A percentile compares a stretch with the other conserved stretches of the same genome.
These are phyloP conservation scores for Brachyrhaphis roseni DNA, from an alignment of 2,797 vertebrate genomes.

Conservation along the genomic window DNA sequence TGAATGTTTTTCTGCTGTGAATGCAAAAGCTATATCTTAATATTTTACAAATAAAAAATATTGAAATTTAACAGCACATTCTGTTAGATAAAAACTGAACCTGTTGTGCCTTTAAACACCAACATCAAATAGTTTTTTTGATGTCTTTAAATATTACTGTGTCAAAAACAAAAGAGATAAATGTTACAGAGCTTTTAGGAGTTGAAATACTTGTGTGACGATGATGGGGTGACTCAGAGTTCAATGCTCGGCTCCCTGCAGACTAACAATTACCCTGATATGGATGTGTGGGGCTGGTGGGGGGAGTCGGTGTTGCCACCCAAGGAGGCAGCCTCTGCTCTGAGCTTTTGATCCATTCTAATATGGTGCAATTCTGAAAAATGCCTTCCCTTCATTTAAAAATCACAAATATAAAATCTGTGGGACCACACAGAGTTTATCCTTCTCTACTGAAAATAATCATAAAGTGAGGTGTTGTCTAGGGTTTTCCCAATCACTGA, in stretches of 20 bases:
- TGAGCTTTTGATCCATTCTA: constrained; percentile 15
- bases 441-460: background rate
- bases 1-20: constrained; percentile 9
- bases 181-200: constrained; percentile 29
- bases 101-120: constrained; percentile 9
- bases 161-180: constrained; percentile 9
- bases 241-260: constrained; percentile 64
- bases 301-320: constrained; percentile 57
- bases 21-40: background rate
- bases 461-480: background rate
- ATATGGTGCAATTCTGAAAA: constrained; percentile 4
- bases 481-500: background rate
- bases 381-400: constrained; percentile 12
- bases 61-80: background rate
- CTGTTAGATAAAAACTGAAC: background rate
- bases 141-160: background rate
- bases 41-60: background rate
- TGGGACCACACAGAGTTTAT: background rate
- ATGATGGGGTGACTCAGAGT: constrained; percentile 69
- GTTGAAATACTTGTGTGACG: constrained; percentile 63
- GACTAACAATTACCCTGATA: constrained; percentile 65
- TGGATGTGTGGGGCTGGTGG: constrained; percentile 51
- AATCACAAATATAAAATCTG: constrained; percentile 15
- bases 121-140: constrained; percentile 11
- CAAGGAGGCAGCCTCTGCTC: constrained; percentile 38